Base-by-base conservation (phyloP, 1,140 invertebrate genomes). In the Drosophila repletoides region DNA sequence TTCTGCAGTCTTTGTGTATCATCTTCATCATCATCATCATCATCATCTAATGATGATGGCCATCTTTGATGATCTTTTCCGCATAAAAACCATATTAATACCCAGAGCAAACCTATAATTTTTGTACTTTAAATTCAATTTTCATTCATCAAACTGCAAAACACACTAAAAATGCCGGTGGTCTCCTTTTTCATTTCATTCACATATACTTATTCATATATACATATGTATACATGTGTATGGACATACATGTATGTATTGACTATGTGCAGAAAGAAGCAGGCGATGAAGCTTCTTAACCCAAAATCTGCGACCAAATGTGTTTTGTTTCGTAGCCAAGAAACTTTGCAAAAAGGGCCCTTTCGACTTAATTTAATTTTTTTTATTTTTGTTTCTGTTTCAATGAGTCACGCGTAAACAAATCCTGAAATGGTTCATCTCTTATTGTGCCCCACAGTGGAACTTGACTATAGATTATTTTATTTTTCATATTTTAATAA, bases 41-140 rank as follows among this genome's bases (percentile, higher is more conserved):
- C 49, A 17, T 49, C 63, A 38, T 68, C 51, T 73, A 60, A 66
- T 70, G 72, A 75, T 76, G 76, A 72, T 80, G 63, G 73, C 59
- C 40, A 43, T 5, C 26, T 31, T 19, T n/a, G 58, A 36, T 43
- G 46, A 51, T 68, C 45, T 48, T 75, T 76, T 81, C 79, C 66
- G 71, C 70, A 83, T 72, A 79, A 81, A 81, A 80, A 71, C 26
- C 66, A 53, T 59, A 55, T 73, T 81, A 71, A 77, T 73, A 77
- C 64, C 49, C 60, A 43, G 48, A 34, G 64, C 74, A 79, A 79
- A 84, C 79, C 79, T 69, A 83, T 83, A 83, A 83, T 83, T 83
- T 83, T 84, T 83, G 48, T 84, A 74, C 79, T 65, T 79, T 48
- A 79, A 83, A 83, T 83, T 83, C 80, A 84, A 84, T 83, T 81